Percentiles rank a stretch among this genome's conserved stretches.
phyloP scores from a whole-genome alignment of 2,888 invertebrate genomes.

The Nowickia ferox region DNA sequence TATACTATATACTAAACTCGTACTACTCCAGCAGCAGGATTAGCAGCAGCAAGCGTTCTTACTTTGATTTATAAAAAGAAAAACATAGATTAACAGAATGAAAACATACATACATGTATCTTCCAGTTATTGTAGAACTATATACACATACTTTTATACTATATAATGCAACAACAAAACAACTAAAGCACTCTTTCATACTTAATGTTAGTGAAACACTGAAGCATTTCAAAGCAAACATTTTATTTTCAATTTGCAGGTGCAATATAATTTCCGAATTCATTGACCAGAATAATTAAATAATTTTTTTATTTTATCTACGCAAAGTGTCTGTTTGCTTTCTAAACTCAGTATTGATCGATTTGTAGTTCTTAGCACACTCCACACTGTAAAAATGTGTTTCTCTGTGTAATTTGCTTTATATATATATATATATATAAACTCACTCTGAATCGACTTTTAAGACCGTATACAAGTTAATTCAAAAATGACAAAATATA shows the following conservation, averaged over 20 bases:
- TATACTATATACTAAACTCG: not conserved
- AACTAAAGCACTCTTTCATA: constrained; percentile 62
- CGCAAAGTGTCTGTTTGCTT: not conserved
- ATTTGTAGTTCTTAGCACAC: not conserved
- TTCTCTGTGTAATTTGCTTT: constrained; percentile 39
- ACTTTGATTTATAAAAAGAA: constrained; percentile 24
- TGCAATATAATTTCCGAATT: constrained; percentile 30
- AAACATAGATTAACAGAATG: constrained; percentile 21
- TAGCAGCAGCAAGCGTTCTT: constrained; percentile 13
- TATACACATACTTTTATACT: constrained; percentile 43
- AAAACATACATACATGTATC: constrained; percentile 41
- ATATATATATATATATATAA: not conserved
- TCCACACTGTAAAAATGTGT: not conserved
- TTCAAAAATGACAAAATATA: constrained; percentile 47
- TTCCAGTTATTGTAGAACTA: constrained; percentile 63
- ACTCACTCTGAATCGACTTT: constrained; percentile 13
- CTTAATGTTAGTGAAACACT: constrained; percentile 65
- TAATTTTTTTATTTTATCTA: not conserved
- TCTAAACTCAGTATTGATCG: not conserved
- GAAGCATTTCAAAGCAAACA: constrained; percentile 37
- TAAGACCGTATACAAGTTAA: constrained; percentile 33
- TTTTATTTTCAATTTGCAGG: constrained; percentile 30
- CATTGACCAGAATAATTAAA: not conserved
- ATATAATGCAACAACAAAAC: constrained; percentile 43
- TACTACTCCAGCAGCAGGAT: constrained; percentile 11